Percentiles rank a stretch among this genome's conserved stretches.
These are phyloP conservation scores for Ariopsis seemanni DNA, from an alignment of 2,113 vertebrate genomes.

Conservation along the genomic window DNA sequence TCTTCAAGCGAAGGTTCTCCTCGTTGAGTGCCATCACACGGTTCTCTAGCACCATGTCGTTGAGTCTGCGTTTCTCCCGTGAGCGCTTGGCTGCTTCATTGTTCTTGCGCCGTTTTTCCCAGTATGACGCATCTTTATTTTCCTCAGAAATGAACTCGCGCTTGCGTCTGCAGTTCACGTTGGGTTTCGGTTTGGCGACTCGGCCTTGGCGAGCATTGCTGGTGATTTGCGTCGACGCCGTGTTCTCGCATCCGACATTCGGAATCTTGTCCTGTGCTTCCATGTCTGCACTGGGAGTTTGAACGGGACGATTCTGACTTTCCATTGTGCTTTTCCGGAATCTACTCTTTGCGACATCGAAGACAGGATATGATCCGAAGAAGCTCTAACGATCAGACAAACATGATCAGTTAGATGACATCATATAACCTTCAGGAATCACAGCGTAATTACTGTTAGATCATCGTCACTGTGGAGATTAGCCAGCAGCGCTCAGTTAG, in stretches of 20 bases:
- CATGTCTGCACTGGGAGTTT: slow-evolving; percentile 57
- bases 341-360: slow-evolving; percentile 61
- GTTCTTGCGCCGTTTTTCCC: slow-evolving; percentile 83
- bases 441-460: background rate
- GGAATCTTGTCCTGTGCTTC: slow-evolving; percentile 60
- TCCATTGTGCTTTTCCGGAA: slow-evolving; percentile 68
- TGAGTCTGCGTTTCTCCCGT: slow-evolving; percentile 77
- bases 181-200: slow-evolving; percentile 69
- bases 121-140: slow-evolving; percentile 82
- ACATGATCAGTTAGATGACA: background rate
- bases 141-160: slow-evolving; percentile 82
- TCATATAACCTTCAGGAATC: background rate
- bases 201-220: slow-evolving; percentile 53
- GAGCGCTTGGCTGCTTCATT: slow-evolving; percentile 83
- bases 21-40: slow-evolving; percentile 79
- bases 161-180: slow-evolving; percentile 71
- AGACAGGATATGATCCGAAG: background rate
- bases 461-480: background rate
- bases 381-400: background rate
- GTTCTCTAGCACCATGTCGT: slow-evolving; percentile 83
- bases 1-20: slow-evolving; percentile 78
- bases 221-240: slow-evolving; percentile 60
- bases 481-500: too few species aligned
- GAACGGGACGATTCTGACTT: slow-evolving; percentile 66
- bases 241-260: slow-evolving; percentile 55